Base-by-base conservation (phyloP, 2,113 vertebrate species). In the Hippocampus mohnikei region DNA sequence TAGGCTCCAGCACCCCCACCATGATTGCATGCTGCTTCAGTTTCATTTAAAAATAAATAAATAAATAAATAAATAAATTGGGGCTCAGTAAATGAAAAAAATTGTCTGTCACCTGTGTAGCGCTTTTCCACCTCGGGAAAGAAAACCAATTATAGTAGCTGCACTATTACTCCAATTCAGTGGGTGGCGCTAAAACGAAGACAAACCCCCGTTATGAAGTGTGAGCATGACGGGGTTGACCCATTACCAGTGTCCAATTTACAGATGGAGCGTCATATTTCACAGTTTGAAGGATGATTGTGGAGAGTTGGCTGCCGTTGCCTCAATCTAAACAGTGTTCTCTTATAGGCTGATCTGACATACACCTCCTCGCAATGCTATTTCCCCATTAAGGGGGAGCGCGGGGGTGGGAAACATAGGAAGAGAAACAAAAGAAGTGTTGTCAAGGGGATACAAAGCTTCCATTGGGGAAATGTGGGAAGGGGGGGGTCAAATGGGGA, bases 391-490 rank as follows among this genome's bases (percentile, higher is more conserved):
- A 58, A 71, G 70, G 53, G 15, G 44, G 70, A 16, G 5, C 5
- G 33, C 33, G 52, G 59, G 53, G 69, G 48, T 70, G 70, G 5
- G 74, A 75, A 33, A 11, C 53, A 44, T 41, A 68, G 72, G 82
- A 70, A 82, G 8, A 48, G 70, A 77, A 77, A 88, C 80, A 90
- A 85, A 89, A 78, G 85, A 77, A 20, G 70, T 70, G 82, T 79
- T 87, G 84, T 88, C 83, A 78, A 72, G 40, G 67, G 21, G 79
- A 90, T 84, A 84, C 81, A 41, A 64, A 78, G 81, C 67, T 77
- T 72, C 83, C 73, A 76, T 84, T 85, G 77, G 76, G 84, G 76
- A 80, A 83, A 86, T 83, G 78, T 77, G 78, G 78, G 74, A 77
- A 69, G 33, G 46, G 33, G 40, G 73, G 81, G 71, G 73, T 74